Evolutionary conservation across 2,888 invertebrate genomes (phyloP), one percentile per base, ranked within the genome.

Genomic region (Torymus aiolomorphi): DNA sequence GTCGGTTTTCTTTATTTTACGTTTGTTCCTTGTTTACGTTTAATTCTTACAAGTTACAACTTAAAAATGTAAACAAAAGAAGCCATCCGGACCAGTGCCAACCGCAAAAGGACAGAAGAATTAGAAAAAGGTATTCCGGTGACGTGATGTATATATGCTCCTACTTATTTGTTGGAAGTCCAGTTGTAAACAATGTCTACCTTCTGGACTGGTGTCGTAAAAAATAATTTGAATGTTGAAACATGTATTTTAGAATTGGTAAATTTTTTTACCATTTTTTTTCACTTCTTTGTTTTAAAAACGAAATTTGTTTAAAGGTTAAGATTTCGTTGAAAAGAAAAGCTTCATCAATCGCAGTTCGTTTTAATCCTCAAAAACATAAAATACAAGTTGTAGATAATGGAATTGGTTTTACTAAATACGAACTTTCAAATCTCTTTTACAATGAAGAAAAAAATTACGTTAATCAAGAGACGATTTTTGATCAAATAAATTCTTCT

Each of bases 341-440:
- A 82, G 93, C 96, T 1, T 93, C 93, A 18, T 93, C 94, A 31
- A 92, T 96, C 77, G 95, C 95, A 20, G 91, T 96, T 72, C 91
- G 95, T 85, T 88, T 96, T 31, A 91, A 95, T 88, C 89, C 94
- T 42, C 87, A 91, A 76, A 91, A 92, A 81, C 92, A 92, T 84
- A 92, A 92, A 83, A 92, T 96, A 83, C 95, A 95, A 92, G 94
- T 96, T 8, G 92, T 96, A 57, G 96, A 96, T 87, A 95, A 96
- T 91, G 96, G 96, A 1, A 84, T 83, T 84, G 96, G 96, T 2
- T 93, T 96, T 51, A 84, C 90, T 2, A 89, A 91, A 84, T 86
- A 89, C 42, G 92, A 94, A 86, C 91, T 96, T 80, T 86, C 91
- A 66, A 82, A 90, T 31, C 86, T 95, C 67, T 96, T 95, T 14